Percentiles rank a stretch among this genome's conserved stretches.
phyloP scores from a whole-genome alignment of 2,888 invertebrate species.

The Eutolmus rufibarbis region DNA sequence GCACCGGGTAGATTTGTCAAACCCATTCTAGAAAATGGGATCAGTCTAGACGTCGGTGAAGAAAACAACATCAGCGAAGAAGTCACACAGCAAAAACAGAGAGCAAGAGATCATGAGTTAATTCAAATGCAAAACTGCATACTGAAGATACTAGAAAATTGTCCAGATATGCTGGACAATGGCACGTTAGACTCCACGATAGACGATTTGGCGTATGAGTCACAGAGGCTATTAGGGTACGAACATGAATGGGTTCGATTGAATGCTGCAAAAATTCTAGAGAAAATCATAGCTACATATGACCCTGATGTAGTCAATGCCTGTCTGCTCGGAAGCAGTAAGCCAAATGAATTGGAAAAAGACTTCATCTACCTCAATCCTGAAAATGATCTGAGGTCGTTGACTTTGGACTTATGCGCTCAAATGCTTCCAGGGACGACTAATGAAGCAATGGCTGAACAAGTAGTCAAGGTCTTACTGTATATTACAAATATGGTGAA shows the following conservation, averaged over 20 bases:
- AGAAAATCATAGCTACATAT: conserved; percentile 72
- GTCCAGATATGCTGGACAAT: conserved; percentile 68
- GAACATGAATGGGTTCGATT: conserved; percentile 89
- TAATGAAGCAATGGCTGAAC: conserved; percentile 77
- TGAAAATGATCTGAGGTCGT: conserved; percentile 68
- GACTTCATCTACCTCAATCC: conserved; percentile 72
- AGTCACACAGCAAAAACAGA: conserved; percentile 67
- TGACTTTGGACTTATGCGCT: conserved; percentile 77
- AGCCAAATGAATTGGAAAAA: conserved; percentile 54
- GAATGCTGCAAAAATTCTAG: conserved; percentile 77
- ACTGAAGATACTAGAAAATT: conserved; percentile 72
- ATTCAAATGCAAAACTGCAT: conserved; percentile 78
- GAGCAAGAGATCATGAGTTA: conserved; percentile 74
- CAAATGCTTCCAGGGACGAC: conserved; percentile 73
- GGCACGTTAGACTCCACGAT: conserved; percentile 54
- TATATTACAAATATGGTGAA: conserved; percentile 74
- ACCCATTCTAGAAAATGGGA: conserved; percentile 56
- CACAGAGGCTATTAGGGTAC: conserved; percentile 77
- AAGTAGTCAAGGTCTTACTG: conserved; percentile 73
- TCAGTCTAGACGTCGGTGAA: conserved; percentile 50
- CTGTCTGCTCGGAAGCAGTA: conserved; percentile 56
- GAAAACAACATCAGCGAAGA: conserved; percentile 41
- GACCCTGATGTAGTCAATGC: conserved; percentile 69
- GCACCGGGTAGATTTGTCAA: conserved; percentile 70
- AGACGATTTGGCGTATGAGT: conserved; percentile 71